Evolutionary conservation across 1,140 invertebrate species (phyloP).

Genomic region (Globodera ellingtonae): DNA sequence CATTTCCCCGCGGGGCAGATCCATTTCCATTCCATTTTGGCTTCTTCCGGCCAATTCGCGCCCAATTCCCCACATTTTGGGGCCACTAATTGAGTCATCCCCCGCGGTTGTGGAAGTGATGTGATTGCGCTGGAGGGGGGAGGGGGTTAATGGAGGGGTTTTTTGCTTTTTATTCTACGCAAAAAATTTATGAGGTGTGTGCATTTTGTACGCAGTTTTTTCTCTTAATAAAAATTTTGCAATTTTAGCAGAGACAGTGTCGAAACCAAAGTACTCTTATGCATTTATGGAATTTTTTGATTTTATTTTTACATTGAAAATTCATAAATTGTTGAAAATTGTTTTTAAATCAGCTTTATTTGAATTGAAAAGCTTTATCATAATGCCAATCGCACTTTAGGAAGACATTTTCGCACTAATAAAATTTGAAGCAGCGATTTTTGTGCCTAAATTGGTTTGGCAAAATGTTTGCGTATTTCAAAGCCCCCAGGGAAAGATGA

Average conservation of each 20-base stretch:
- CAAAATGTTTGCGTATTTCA: not conserved
- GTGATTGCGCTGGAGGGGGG: not conserved
- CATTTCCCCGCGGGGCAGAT: conserved; percentile 8
- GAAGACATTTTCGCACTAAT: not conserved
- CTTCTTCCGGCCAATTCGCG: conserved; percentile 12
- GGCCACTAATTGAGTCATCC: conserved; percentile 5
- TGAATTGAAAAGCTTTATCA: not conserved
- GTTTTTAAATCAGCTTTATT: not conserved
- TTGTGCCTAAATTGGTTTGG: not conserved
- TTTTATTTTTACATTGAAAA: not conserved
- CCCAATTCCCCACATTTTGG: conserved; percentile 12
- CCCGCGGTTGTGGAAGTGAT: no score
- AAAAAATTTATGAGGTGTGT: not conserved
- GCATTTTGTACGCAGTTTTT: no score
- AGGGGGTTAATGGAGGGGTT: no score
- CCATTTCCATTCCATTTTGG: conserved; percentile 1
- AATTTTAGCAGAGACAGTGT: no score
- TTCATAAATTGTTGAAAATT: not conserved
- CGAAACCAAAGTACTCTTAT: no score
- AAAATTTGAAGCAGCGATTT: not conserved
- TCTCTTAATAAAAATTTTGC: no score
- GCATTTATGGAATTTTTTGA: no score
- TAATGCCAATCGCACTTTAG: no score
- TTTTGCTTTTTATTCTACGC: not conserved
- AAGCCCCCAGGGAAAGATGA: not conserved